Evolutionary conservation across 2,113 vertebrate genomes (phyloP).

Genomic region (Toxotes chatareus): DNA sequence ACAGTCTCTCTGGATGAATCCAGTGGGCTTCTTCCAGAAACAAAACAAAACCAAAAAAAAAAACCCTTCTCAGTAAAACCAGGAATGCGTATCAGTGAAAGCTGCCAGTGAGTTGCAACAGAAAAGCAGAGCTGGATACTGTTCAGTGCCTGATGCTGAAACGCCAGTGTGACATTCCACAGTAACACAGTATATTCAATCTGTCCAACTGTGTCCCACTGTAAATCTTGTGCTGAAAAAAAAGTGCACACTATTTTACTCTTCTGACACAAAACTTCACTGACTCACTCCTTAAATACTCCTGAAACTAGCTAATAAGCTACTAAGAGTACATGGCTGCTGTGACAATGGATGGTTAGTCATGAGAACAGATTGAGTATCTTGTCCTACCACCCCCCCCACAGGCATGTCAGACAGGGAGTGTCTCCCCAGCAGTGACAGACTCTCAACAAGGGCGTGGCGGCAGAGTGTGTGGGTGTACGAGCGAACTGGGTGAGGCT

Average conservation of each 20-base stretch:
- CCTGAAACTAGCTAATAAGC: constrained; percentile 33
- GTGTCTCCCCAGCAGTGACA: constrained; percentile 66
- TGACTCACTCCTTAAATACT: constrained; percentile 7
- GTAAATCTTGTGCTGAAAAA: constrained; percentile 17
- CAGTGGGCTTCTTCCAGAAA: constrained; percentile 21
- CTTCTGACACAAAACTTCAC: background rate
- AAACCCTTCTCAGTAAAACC: constrained; percentile 41
- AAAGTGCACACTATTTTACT: background rate
- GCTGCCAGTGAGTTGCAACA: constrained; percentile 59
- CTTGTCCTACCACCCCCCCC: background rate
- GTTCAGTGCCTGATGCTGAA: constrained; percentile 45
- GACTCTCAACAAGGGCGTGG: constrained; percentile 59
- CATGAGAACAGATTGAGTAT: constrained; percentile 25
- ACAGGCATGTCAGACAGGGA: constrained; percentile 63
- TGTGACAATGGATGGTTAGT: constrained; percentile 48
- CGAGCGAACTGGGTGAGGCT: constrained; percentile 28
- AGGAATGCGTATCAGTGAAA: constrained; percentile 65
- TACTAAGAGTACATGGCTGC: background rate
- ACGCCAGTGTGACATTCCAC: constrained; percentile 75
- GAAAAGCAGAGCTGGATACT: constrained; percentile 40
- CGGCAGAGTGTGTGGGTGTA: constrained; percentile 34
- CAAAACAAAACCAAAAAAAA: constrained; percentile 16
- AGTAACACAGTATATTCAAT: constrained; percentile 49
- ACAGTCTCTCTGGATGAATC: constrained; percentile 35
- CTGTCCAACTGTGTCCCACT: background rate